Evolutionary conservation across 92 coral and sea anemone species (phyloP), one percentile per base, ranked within the genome.

Genomic region (Plumapathes pennacea): DNA sequence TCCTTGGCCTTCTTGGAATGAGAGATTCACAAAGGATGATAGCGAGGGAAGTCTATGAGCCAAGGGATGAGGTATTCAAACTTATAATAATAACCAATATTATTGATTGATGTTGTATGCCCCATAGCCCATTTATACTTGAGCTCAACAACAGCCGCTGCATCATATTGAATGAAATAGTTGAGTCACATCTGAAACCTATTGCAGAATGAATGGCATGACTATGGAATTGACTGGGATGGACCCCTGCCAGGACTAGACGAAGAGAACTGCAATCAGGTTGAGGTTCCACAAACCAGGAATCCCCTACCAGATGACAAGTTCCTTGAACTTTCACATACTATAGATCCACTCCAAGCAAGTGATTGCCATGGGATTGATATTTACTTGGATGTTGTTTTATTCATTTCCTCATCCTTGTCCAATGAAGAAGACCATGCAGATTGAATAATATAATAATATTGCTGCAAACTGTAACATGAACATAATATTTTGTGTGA

Each of bases 231-330:
- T 31, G 77, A 70, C 68, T 57, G 68, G 60, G 67, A 70, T 56
- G 68, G 77, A 44, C 77, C 77, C 26, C 45, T 70, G 34, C 68
- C 77, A 46, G 54, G 21, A 37, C 45, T 23, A 24, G 31, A 22
- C 23, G 59, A 44, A 20, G 33, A 22, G 2, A 46, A 68, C 11
- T 8, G 30, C 43, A 25, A 50, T 25, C 49, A 51, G 40, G 63
- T 54, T 37, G 74, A 66, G 60, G 65, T 66, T 66, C 74, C 66
- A 54, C 64, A 66, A 38, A 66, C 74, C 74, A 66, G 74, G 36
- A 66, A 65, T 41, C 62, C 47, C 62, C 62, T 65, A 25, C 51
- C 64, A 32, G 72, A 65, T 18, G 63, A 48, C 33, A 50, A 37
- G 38, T 58, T 58, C 46, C 51, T 9, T 58, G 47, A 58, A 46